Conservation (phyloP, 2,113 vertebrate genomes). For the Dasyurus viverrinus region DNA sequence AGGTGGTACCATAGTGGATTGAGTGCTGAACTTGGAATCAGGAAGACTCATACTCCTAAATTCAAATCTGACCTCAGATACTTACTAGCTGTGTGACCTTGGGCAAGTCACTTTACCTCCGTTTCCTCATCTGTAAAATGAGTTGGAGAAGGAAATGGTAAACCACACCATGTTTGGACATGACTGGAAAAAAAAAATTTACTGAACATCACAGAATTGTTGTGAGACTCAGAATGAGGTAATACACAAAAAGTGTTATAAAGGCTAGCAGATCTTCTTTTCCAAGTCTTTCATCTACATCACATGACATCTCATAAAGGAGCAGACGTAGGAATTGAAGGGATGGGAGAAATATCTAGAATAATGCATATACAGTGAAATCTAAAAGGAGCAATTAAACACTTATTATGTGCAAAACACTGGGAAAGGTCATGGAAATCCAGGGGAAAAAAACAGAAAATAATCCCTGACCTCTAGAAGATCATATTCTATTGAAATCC, state of each 20-base stretch:
- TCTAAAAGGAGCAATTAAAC: neutral
- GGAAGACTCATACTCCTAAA: neutral
- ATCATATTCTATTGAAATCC: neutral
- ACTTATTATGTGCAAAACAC: neutral
- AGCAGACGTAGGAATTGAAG: neutral
- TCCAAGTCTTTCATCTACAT: neutral
- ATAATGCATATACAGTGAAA: neutral
- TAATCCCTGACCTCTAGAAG: neutral
- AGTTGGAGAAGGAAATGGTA: too few species aligned
- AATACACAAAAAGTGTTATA: neutral
- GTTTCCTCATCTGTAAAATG: too few species aligned
- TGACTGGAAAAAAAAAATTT: too few species aligned
- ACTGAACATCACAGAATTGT: neutral
- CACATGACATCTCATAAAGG: neutral
- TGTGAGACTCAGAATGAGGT: neutral
- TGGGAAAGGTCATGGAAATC: neutral
- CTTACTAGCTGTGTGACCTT: neutral
- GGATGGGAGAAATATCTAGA: neutral
- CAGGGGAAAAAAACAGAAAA: neutral
- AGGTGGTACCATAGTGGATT: neutral
- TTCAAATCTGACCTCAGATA: neutral
- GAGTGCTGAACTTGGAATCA: neutral
- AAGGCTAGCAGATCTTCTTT: neutral
- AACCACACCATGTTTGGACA: too few species aligned
- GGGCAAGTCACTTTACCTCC: neutral